These are phyloP conservation scores for Pteronotus mesoamericanus DNA, from an alignment of 2,797 vertebrate genomes.

Conservation along the genomic window DNA sequence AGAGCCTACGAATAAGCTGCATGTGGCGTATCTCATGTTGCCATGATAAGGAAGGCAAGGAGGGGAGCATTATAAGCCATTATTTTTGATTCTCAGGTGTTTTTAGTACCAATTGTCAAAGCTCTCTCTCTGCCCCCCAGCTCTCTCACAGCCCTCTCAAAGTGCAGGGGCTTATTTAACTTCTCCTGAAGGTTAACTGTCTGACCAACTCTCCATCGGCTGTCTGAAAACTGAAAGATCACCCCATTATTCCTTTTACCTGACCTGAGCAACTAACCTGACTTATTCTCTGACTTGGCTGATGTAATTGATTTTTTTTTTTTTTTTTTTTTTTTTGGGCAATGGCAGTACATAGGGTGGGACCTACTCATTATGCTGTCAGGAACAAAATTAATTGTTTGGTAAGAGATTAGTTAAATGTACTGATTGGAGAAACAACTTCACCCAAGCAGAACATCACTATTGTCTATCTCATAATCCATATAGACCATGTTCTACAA, in stretches of 20 bases:
- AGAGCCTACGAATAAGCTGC: not conserved
- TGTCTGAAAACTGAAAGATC: not conserved
- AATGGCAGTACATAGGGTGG: not conserved
- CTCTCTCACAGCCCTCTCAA: not conserved
- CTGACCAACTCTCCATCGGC: not conserved
- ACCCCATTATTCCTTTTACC: not conserved
- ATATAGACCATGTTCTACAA: not conserved
- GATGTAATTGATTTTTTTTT: not conserved
- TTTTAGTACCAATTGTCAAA: not conserved
- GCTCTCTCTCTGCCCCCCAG: not conserved
- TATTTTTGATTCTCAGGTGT: not conserved
- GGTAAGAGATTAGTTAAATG: not conserved
- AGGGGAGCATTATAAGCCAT: not conserved
- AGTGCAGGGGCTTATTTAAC: not conserved
- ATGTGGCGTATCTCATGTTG: not conserved
- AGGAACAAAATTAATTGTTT: not conserved
- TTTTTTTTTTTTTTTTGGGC: not conserved
- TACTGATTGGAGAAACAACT: not conserved
- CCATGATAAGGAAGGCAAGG: not conserved
- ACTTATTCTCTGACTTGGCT: not conserved
- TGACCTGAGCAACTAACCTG: not conserved
- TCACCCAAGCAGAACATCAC: not conserved
- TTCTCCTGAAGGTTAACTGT: not conserved
- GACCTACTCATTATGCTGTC: not conserved
- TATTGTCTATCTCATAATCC: not conserved